Evolutionary conservation across 2,888 invertebrate genomes (phyloP).

Genomic region (Dolichopus griseipennis): DNA sequence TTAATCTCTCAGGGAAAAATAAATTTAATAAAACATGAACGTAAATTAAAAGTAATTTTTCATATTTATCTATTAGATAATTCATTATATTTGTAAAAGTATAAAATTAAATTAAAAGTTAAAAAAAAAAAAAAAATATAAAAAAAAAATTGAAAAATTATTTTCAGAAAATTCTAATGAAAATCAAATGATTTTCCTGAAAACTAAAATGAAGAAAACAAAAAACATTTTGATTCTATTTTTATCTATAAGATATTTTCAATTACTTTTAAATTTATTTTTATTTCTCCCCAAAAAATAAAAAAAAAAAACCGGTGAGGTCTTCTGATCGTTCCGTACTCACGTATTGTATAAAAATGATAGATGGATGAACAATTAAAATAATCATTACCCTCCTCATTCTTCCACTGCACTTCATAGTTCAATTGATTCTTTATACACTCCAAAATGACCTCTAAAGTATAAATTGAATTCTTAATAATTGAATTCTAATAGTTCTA

Average conservation of each 20-base stretch:
- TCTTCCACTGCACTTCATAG: too few relatives aligned
- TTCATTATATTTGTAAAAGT: background rate
- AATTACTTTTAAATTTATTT: background rate
- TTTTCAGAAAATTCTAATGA: background rate
- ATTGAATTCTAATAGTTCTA: too few relatives aligned
- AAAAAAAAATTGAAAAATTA: background rate
- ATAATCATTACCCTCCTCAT: too few relatives aligned
- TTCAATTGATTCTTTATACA: too few relatives aligned
- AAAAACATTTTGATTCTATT: background rate
- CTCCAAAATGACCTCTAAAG: too few relatives aligned
- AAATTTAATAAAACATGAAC: background rate
- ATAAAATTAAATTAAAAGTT: background rate
- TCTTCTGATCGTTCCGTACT: background rate
- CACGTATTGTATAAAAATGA: too few relatives aligned
- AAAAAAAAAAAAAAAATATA: background rate
- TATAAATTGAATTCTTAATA: too few relatives aligned
- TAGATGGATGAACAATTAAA: too few relatives aligned
- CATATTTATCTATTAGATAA: background rate
- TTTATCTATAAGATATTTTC: background rate
- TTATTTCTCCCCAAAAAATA: too few relatives aligned
- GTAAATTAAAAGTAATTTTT: conserved; percentile 3
- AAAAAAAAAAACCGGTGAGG: background rate
- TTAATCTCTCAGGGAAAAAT: too few relatives aligned
- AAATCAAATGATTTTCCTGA: too few relatives aligned
- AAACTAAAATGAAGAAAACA: too few relatives aligned